These are phyloP conservation scores for Erpobdella octoculata DNA, from an alignment of 2,888 invertebrate species.

Conservation along the genomic window DNA sequence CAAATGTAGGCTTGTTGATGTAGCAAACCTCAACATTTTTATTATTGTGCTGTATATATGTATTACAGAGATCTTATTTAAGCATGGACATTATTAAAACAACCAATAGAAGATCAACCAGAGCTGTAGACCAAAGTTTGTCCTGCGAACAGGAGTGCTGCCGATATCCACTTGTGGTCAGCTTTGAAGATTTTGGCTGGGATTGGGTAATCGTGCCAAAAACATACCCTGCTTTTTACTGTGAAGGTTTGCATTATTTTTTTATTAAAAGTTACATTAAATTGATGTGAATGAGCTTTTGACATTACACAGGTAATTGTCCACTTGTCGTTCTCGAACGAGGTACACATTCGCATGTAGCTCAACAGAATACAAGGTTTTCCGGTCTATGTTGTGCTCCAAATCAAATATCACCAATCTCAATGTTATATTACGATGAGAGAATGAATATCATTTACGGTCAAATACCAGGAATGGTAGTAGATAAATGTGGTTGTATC, in stretches of 20 bases:
- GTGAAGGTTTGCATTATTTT: constrained; percentile 61
- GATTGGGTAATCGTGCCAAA: constrained; percentile 95
- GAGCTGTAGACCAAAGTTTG: background rate
- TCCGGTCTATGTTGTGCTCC: constrained; percentile 90
- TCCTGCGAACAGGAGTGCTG: constrained; percentile 64
- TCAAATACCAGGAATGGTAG: constrained; percentile 31
- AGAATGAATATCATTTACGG: constrained; percentile 24
- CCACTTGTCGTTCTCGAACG: constrained; percentile 59
- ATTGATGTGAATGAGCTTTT: background rate
- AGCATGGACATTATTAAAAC: constrained; percentile 20
- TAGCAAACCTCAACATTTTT: background rate
- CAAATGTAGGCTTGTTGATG: background rate
- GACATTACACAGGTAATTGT: constrained; percentile 66
- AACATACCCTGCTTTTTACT: constrained; percentile 87
- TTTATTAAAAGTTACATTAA: background rate
- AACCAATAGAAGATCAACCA: background rate
- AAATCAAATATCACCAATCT: constrained; percentile 49
- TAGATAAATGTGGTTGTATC: constrained; percentile 31
- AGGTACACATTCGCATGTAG: constrained; percentile 9
- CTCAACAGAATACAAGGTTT: constrained; percentile 20
- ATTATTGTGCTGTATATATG: background rate
- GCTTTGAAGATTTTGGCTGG: constrained; percentile 92
- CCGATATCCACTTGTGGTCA: constrained; percentile 81
- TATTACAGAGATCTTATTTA: constrained; percentile 30
- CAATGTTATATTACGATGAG: constrained; percentile 30